phyloP scores from a whole-genome alignment of 2,113 vertebrate species.

The Trogon melanurus region DNA sequence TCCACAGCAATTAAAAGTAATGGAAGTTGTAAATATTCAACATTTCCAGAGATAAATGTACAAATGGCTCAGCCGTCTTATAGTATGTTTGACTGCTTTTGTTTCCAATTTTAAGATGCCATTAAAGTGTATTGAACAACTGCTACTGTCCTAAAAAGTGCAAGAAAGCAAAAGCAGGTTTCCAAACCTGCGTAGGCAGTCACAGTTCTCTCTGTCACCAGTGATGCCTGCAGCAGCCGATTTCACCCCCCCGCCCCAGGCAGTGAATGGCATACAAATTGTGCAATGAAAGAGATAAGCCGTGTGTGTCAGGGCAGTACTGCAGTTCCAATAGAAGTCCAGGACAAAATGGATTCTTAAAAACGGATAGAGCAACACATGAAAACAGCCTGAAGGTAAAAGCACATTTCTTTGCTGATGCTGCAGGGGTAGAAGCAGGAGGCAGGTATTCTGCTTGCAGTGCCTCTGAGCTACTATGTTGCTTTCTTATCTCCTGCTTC shows the following conservation, averaged over 20 bases:
- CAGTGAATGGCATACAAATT: background rate
- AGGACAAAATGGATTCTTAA: background rate
- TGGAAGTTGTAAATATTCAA: background rate
- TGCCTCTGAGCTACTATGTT: background rate
- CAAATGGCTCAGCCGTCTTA: background rate
- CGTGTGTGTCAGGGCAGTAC: background rate
- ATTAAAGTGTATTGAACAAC: background rate
- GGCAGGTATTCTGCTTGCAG: background rate
- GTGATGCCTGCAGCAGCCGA: rapidly evolving
- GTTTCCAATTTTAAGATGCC: background rate
- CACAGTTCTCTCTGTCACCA: background rate
- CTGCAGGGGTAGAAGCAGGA: background rate
- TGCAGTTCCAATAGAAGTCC: background rate
- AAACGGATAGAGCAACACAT: background rate
- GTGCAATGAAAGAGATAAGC: background rate
- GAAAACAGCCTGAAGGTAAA: background rate
- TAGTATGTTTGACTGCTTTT: background rate
- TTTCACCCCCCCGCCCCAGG: background rate
- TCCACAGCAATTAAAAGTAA: background rate
- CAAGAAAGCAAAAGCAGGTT: background rate
- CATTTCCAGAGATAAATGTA: background rate
- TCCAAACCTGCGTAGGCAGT: background rate
- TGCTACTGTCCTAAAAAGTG: background rate
- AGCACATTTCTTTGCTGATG: background rate
- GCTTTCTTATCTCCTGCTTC: background rate